A percentile compares a stretch with the other conserved stretches of the same genome.
Conservation (phyloP, 1,140 invertebrate genomes). For the Brachionus angularis region DNA sequence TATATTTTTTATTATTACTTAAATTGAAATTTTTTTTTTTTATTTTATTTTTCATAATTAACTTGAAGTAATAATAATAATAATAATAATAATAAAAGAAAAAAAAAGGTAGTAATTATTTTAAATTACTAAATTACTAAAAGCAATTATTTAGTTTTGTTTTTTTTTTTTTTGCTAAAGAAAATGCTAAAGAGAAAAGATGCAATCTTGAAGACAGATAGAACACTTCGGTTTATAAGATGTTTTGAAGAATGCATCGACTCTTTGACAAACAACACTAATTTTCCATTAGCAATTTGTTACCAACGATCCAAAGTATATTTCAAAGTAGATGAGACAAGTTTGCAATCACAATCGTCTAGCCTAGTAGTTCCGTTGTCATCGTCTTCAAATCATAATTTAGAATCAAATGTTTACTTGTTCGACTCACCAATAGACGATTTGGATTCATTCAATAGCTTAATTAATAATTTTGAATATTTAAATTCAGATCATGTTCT, state of each 20-base stretch:
- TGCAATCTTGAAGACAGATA: conserved; percentile 13
- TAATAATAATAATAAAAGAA: too few species aligned
- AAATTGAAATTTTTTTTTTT: too few species aligned
- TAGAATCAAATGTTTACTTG: conserved; percentile 4
- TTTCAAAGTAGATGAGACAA: conserved; percentile 9
- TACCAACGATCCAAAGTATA: conserved; percentile 32
- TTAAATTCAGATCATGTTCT: conserved; percentile 23
- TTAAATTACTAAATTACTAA: conserved; percentile 7
- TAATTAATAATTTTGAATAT: conserved; percentile 32
- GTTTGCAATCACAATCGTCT: neutral
- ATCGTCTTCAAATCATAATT: neutral
- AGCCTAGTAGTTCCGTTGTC: too few species aligned
- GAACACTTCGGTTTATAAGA: neutral
- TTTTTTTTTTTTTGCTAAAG: neutral
- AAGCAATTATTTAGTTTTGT: neutral
- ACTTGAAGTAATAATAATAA: too few species aligned
- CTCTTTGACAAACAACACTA: neutral
- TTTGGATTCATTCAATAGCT: neutral
- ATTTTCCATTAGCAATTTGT: conserved; percentile 8
- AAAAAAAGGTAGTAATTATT: conserved; percentile 22
- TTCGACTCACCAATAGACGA: conserved; percentile 13
- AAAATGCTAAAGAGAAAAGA: conserved; percentile 29
- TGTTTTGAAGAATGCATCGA: conserved; percentile 33
- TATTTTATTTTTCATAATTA: too few species aligned
- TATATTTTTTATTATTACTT: too few species aligned